Conservation (phyloP, 2,113 vertebrate species). For the Alethe diademata region DNA sequence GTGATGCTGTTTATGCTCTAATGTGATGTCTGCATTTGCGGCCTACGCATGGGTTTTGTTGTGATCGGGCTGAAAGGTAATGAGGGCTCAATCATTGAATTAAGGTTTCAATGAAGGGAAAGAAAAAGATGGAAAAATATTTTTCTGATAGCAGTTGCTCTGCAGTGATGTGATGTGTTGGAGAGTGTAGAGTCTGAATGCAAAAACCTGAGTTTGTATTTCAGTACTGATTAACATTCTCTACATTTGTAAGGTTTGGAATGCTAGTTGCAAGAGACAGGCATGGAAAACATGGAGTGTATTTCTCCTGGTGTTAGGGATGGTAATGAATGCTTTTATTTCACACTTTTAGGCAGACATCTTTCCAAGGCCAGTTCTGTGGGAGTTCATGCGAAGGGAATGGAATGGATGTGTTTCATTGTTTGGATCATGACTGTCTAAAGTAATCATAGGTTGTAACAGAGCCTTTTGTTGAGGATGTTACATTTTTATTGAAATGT, state of each 20-base stretch:
- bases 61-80: neutral
- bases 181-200: neutral
- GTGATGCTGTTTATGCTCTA: neutral
- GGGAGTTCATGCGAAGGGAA: neutral
- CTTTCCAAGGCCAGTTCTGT: neutral
- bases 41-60: neutral
- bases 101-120: neutral
- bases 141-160: neutral
- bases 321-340: neutral
- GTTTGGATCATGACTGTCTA: neutral
- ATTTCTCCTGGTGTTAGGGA: neutral
- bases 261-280: neutral
- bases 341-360: neutral
- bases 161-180: neutral
- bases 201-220: neutral
- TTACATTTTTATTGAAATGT: neutral
- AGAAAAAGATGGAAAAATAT: neutral
- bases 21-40: neutral
- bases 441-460: neutral
- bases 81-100: neutral
- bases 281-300: accelerated
- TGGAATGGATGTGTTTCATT: neutral
- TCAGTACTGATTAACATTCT: neutral
- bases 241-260: neutral
- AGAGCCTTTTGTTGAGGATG: neutral